These are phyloP conservation scores for Orientallactaga bullata DNA, from an alignment of 2,113 vertebrate genomes.

Conservation along the genomic window DNA sequence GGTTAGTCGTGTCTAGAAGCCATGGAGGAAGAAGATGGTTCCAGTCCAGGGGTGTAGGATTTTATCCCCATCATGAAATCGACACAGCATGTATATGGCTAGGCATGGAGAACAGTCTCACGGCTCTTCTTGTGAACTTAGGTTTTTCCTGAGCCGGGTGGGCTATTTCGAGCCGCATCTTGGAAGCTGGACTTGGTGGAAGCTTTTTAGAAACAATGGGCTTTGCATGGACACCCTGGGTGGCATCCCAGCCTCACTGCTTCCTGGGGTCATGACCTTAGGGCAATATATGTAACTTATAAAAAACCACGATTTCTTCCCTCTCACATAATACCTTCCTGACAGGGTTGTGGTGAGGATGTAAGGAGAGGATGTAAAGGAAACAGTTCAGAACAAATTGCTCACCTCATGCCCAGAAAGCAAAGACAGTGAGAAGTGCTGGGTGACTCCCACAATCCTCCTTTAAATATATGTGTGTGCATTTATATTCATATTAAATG, in stretches of 20 bases:
- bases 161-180: neutral
- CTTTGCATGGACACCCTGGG: neutral
- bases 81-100: neutral
- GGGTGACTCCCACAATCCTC: neutral
- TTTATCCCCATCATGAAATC: neutral
- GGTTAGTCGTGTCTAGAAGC: neutral
- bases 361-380: neutral
- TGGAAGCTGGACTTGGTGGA: neutral
- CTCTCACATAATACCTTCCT: neutral
- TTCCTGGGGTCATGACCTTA: neutral
- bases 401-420: neutral
- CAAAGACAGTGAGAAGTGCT: no score
- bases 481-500: no score
- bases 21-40: neutral
- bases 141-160: neutral
- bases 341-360: neutral
- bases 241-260: neutral
- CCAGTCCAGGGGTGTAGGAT: neutral
- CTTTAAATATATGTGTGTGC: no score
- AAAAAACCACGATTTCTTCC: slow-evolving; percentile 24
- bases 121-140: no score
- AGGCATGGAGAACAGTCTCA: neutral
- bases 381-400: neutral
- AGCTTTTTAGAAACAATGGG: neutral
- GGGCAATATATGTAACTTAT: neutral